Conservation (phyloP, 2,113 vertebrate species). For the Antechinus flavipes region DNA sequence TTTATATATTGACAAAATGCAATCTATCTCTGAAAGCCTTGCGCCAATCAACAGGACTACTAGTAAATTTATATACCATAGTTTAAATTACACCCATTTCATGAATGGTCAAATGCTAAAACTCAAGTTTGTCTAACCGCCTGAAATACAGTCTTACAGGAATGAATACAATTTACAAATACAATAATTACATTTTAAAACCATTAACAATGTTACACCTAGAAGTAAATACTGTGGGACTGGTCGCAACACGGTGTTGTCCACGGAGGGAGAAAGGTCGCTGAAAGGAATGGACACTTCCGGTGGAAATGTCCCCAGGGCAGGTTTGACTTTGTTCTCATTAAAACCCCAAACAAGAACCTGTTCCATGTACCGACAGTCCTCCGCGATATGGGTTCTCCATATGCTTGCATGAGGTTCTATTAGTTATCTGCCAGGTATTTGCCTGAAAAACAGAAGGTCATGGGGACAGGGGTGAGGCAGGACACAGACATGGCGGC, state of each 20-base stretch:
- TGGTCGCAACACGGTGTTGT: constrained; percentile 84
- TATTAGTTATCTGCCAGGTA: constrained; percentile 97
- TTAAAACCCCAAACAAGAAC: constrained; percentile 82
- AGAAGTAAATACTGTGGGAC: constrained; percentile 96
- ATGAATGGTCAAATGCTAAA: constrained; percentile 88
- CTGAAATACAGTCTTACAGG: constrained; percentile 88
- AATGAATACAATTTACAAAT: constrained; percentile 97
- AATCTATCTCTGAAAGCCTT: constrained; percentile 87
- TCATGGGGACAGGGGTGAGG: not conserved
- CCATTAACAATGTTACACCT: constrained; percentile 94
- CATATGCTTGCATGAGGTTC: constrained; percentile 79
- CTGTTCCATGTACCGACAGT: constrained; percentile 79
- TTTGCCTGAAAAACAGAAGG: constrained; percentile 91
- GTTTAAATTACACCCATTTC: constrained; percentile 89
- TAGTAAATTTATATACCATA: constrained; percentile 88
- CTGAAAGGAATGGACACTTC: constrained; percentile 81
- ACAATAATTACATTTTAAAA: constrained; percentile 98
- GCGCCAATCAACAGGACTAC: constrained; percentile 87
- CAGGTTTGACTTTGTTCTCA: constrained; percentile 82
- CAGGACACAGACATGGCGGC: not conserved
- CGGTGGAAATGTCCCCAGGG: constrained; percentile 81
- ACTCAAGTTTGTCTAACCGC: constrained; percentile 87
- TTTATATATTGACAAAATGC: constrained; percentile 88
- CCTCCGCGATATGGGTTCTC: constrained; percentile 76
- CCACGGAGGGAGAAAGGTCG: constrained; percentile 74